phyloP scores from a whole-genome alignment of 2,888 invertebrate species.

The Pediacus dermestoides region DNA sequence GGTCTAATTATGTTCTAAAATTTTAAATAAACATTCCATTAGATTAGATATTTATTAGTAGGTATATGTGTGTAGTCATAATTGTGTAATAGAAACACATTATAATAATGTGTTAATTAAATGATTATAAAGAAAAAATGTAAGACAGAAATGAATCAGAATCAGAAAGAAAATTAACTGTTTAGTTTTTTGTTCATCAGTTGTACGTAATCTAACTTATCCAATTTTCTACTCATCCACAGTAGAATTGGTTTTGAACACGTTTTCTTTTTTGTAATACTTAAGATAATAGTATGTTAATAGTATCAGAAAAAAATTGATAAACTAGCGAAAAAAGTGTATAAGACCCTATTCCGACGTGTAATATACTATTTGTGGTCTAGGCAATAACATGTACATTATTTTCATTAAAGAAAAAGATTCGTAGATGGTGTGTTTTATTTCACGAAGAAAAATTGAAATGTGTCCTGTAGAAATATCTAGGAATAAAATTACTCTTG shows the following conservation, averaged over 20 bases:
- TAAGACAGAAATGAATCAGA: no score
- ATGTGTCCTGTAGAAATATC: neutral
- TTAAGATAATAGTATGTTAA: neutral
- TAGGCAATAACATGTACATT: conserved; percentile 55
- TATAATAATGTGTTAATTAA: conserved; percentile 14
- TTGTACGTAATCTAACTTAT: no score
- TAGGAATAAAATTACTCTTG: no score
- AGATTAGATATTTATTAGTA: conserved; percentile 30
- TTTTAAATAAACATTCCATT: conserved; percentile 24
- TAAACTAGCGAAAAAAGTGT: no score
- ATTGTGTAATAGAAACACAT: conserved; percentile 31
- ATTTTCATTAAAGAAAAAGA: conserved; percentile 54
- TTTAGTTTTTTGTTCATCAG: no score
- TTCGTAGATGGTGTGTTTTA: conserved; percentile 38
- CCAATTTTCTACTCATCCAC: no score
- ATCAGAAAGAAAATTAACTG: no score
- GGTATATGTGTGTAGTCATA: conserved; percentile 43
- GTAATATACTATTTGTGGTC: conserved; percentile 51
- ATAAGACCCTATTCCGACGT: conserved; percentile 51
- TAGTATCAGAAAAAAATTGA: no score
- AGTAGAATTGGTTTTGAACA: no score
- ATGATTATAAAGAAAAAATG: no score
- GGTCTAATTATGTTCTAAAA: conserved; percentile 22
- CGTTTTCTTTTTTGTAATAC: conserved; percentile 2
- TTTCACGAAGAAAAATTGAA: conserved; percentile 1